Base-by-base conservation (phyloP, 2,888 invertebrate genomes). In the Heteromurus nitidus region DNA sequence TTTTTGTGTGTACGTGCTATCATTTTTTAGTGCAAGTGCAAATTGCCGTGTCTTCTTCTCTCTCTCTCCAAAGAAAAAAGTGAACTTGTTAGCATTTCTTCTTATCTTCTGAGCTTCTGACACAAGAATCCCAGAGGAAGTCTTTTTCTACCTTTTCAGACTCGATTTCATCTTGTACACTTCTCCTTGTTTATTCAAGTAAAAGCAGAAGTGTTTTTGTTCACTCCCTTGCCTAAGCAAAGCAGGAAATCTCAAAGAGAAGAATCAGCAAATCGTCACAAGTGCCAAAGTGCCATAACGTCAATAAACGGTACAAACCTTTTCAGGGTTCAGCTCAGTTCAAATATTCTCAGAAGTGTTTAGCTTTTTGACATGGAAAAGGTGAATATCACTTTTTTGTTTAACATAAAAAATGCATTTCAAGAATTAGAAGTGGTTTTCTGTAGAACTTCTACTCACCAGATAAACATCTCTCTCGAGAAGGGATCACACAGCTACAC, bases 181-280 rank as follows among this genome's bases (percentile, higher is more conserved):
- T 50, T 7, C 18, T 50, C 3, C 50, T 50, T 50, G 50, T 50
- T 50, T 50, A 50, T 50, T 50, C 50, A 50, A 36, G 50, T 3
- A 50, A 50, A 50, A n/a, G n/a, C n/a, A n/a, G n/a, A n/a, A n/a
- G n/a, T n/a, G n/a, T n/a, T n/a, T n/a, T 5, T 5, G 50, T 50
- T 50, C n/a, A 9, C 13, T 13, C 5, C 50, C 50, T 50, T 50
- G n/a, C 18, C 11, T 50, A 50, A 50, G 13, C 50, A 50, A 3
- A n/a, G 7, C 50, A 50, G n/a, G 5, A n/a, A 5, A 3, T 5
- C n/a, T 50, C n/a, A n/a, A n/a, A 50, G n/a, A 50, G 50, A n/a
- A 50, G n/a, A 50, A 50, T 50, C 50, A 50, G 50, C 50, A 50
- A 50, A n/a, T n/a, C 11, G 9, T n/a, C 50, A n/a, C 50, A 50